Percentiles rank a stretch among this genome's conserved stretches.
These are phyloP conservation scores for Andrena minutula DNA, from an alignment of 2,888 invertebrate genomes.

Conservation along the genomic window DNA sequence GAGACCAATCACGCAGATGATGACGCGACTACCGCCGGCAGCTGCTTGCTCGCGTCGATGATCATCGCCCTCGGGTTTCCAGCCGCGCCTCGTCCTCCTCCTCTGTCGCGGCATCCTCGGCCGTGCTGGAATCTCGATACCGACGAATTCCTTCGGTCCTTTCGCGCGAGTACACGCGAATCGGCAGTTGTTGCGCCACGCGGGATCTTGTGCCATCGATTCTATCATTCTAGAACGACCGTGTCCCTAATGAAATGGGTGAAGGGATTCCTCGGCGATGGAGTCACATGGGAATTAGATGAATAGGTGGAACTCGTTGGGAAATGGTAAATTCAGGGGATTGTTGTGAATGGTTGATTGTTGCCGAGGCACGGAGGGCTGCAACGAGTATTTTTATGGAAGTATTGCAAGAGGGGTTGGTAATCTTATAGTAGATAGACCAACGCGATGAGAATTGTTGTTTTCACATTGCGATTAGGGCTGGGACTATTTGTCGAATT, in stretches of 20 bases:
- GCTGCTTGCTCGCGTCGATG: conserved; percentile 72
- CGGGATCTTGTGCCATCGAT: not conserved
- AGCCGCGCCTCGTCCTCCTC: conserved; percentile 55
- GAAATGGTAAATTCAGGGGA: not conserved
- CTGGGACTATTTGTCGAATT: too few relatives aligned
- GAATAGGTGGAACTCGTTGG: conserved; percentile 10
- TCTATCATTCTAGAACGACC: conserved; percentile 9
- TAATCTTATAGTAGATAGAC: too few relatives aligned
- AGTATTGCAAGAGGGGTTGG: too few relatives aligned
- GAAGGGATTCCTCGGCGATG: conserved; percentile 20
- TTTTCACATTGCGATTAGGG: too few relatives aligned
- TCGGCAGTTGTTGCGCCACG: not conserved
- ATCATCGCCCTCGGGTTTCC: conserved; percentile 70
- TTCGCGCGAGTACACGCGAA: conserved; percentile 11
- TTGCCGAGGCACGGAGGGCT: not conserved
- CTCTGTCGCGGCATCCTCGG: conserved; percentile 20
- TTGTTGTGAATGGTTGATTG: too few relatives aligned
- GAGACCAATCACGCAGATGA: conserved; percentile 79
- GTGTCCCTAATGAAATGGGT: not conserved
- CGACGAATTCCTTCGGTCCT: conserved; percentile 16
- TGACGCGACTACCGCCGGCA: conserved; percentile 72
- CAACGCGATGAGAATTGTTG: too few relatives aligned
- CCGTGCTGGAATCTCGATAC: conserved; percentile 34
- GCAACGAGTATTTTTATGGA: not conserved
- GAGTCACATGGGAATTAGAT: conserved; percentile 10